These are phyloP conservation scores for Anableps anableps DNA, from an alignment of 2,797 vertebrate species.

Conservation along the genomic window DNA sequence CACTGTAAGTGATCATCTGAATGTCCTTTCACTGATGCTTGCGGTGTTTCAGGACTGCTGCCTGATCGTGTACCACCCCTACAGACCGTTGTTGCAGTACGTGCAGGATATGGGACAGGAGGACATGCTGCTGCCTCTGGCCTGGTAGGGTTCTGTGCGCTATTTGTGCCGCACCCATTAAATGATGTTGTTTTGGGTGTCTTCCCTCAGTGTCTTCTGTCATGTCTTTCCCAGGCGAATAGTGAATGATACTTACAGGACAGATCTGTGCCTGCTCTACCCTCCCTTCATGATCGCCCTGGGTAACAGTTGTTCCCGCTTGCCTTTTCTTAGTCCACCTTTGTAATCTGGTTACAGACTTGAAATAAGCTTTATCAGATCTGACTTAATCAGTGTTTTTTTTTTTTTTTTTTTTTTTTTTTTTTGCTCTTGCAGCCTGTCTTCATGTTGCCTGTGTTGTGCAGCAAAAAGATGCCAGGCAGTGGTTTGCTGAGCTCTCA, in stretches of 20 bases:
- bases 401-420: too few species aligned
- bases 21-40: not conserved
- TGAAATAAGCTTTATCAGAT: slow-evolving; percentile 14
- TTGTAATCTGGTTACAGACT: slow-evolving; percentile 28
- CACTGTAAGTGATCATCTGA: not conserved
- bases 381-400: slow-evolving; percentile 18
- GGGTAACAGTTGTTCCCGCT: slow-evolving; percentile 81
- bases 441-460: slow-evolving; percentile 98
- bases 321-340: not conserved
- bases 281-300: slow-evolving; percentile 99
- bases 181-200: not conserved
- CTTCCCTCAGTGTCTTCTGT: slow-evolving; percentile 19
- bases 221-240: slow-evolving; percentile 87
- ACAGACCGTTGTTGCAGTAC: slow-evolving; percentile 96
- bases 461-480: slow-evolving; percentile 98
- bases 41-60: slow-evolving; percentile 91
- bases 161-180: not conserved
- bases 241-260: slow-evolving; percentile 99
- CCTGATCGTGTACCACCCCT: slow-evolving; percentile 99
- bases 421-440: slow-evolving; percentile 83
- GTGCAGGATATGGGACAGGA: slow-evolving; percentile 99
- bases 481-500: slow-evolving; percentile 98
- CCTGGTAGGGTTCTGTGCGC: slow-evolving; percentile 84
- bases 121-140: slow-evolving; percentile 97
- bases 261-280: slow-evolving; percentile 97